phyloP scores from a whole-genome alignment of 2,888 invertebrate genomes.

The Himalopsyche kuldschensis region DNA sequence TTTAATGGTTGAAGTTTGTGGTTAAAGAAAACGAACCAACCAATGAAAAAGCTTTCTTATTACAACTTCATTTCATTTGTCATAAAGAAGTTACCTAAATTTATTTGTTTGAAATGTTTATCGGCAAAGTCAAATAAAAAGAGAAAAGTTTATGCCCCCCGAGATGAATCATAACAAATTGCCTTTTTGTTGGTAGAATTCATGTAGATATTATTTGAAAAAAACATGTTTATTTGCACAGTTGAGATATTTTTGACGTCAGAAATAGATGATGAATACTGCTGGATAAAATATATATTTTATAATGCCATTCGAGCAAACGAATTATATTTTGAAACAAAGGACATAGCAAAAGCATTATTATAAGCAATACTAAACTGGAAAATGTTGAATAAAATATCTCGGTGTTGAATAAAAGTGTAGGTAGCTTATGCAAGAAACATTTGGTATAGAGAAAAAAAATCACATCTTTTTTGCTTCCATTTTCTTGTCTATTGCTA shows the following conservation, averaged over 20 bases:
- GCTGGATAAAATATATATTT: no score
- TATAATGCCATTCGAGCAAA: no score
- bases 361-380: no score
- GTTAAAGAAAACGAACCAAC: background rate
- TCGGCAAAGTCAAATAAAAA: background rate
- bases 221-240: background rate
- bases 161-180: background rate
- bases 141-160: background rate
- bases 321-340: no score
- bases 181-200: background rate
- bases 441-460: no score
- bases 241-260: background rate
- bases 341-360: no score
- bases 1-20: background rate
- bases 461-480: no score
- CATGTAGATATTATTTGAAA: background rate
- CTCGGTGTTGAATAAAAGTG: no score
- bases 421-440: no score
- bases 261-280: background rate
- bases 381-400: no score
- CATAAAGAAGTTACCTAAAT: background rate
- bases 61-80: background rate
- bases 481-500: no score
- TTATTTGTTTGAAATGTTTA: background rate
- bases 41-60: background rate